These are phyloP conservation scores for Heliconius hortense DNA, from an alignment of 2,888 invertebrate species.

Conservation along the genomic window DNA sequence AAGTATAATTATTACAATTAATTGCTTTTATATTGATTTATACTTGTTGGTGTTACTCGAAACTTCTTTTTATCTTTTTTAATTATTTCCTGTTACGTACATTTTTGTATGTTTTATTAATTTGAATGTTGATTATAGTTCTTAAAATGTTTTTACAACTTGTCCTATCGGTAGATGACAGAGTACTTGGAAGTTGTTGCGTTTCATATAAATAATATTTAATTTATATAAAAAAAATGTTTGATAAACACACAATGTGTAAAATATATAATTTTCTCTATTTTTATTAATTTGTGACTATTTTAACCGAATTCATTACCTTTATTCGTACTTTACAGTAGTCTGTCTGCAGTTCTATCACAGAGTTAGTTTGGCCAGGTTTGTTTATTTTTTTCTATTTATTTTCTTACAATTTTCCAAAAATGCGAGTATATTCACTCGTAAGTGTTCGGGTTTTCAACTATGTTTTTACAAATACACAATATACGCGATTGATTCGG, in stretches of 20 bases:
- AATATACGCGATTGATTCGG: too few species aligned
- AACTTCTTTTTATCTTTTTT: slow-evolving; percentile 39
- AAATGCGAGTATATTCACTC: too few species aligned
- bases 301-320: too few species aligned
- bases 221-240: neutral
- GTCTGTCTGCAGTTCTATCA: too few species aligned
- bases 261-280: neutral
- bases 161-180: neutral
- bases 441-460: too few species aligned
- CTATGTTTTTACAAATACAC: too few species aligned
- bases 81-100: slow-evolving; percentile 49
- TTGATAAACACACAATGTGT: neutral
- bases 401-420: too few species aligned
- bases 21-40: slow-evolving; percentile 39
- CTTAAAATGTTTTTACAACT: neutral
- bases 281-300: too few species aligned
- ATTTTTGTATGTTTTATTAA: slow-evolving; percentile 49
- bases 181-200: neutral
- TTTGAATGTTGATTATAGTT: slow-evolving; percentile 43
- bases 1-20: too few species aligned
- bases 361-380: too few species aligned
- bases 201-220: neutral
- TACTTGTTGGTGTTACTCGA: slow-evolving; percentile 38
- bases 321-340: too few species aligned
- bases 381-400: too few species aligned